phyloP scores from a whole-genome alignment of 37 sponge, comb jelly and placozoan genomes.

The Corticium candelabrum region DNA sequence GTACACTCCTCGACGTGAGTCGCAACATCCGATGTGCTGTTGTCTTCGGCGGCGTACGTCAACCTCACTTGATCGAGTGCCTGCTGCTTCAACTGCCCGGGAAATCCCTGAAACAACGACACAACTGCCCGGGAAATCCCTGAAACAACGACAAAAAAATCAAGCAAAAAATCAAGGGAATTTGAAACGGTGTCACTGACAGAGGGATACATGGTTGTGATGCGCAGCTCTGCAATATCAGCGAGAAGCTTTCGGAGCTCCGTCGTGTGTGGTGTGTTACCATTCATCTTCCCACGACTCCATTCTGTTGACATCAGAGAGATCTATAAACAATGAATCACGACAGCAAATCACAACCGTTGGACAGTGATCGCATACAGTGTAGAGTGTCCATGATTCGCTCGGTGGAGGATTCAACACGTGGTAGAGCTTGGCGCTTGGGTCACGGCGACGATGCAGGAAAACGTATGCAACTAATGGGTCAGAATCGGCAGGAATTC shows the following conservation, averaged over 20 bases:
- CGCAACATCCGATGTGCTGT: not conserved
- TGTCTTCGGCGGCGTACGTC: constrained; percentile 1
- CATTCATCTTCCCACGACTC: not conserved
- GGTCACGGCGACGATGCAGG: not conserved
- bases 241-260: constrained; percentile 31
- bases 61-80: not conserved
- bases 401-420: not conserved
- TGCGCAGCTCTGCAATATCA: constrained; percentile 12
- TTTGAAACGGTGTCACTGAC: no score
- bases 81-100: no score
- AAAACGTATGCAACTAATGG: not conserved
- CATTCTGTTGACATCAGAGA: no score
- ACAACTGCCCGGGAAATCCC: no score
- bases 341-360: no score
- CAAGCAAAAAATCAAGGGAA: no score
- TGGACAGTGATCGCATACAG: not conserved
- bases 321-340: no score
- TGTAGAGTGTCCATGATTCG: not conserved
- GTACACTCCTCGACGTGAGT: constrained; percentile 51
- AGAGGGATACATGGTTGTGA: no score
- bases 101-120: no score
- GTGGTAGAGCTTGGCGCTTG: not conserved
- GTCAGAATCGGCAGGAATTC: not conserved
- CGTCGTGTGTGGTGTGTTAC: not conserved
- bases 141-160: no score